Conservation (phyloP, 2,888 invertebrate species). For the Himalopsyche japonica region DNA sequence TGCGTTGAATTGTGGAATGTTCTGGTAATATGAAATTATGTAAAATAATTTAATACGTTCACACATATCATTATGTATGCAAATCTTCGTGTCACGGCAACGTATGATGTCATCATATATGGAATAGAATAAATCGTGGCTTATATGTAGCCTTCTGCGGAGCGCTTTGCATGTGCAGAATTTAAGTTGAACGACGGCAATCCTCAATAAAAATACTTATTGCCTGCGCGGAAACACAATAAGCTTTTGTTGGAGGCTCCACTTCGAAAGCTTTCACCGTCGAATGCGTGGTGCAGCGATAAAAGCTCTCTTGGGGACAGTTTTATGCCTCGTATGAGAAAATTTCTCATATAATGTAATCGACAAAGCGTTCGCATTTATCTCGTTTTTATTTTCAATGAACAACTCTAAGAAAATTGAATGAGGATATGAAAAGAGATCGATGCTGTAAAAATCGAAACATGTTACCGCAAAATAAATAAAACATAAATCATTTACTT, state of each 20-base stretch:
- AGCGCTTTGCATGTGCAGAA: neutral
- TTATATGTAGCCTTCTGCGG: neutral
- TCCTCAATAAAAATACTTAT: neutral
- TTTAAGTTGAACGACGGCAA: neutral
- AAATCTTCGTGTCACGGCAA: too few species aligned
- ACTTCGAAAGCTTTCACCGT: neutral
- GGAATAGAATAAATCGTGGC: neutral
- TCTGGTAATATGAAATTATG: too few species aligned
- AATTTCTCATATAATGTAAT: neutral
- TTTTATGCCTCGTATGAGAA: neutral
- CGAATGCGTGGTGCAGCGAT: neutral
- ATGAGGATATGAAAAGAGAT: too few species aligned
- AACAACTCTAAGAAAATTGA: neutral
- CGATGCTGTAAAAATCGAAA: too few species aligned
- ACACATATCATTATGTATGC: too few species aligned
- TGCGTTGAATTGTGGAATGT: too few species aligned
- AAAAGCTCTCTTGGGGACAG: neutral
- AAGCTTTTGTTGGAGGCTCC: neutral
- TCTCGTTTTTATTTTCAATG: neutral
- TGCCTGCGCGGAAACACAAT: neutral
- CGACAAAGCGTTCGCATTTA: neutral
- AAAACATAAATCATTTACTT: too few species aligned
- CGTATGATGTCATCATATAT: too few species aligned
- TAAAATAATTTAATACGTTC: too few species aligned
- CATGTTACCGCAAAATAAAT: too few species aligned